phyloP scores from a whole-genome alignment of 2,888 invertebrate species.

The Sepiola atlantica region DNA sequence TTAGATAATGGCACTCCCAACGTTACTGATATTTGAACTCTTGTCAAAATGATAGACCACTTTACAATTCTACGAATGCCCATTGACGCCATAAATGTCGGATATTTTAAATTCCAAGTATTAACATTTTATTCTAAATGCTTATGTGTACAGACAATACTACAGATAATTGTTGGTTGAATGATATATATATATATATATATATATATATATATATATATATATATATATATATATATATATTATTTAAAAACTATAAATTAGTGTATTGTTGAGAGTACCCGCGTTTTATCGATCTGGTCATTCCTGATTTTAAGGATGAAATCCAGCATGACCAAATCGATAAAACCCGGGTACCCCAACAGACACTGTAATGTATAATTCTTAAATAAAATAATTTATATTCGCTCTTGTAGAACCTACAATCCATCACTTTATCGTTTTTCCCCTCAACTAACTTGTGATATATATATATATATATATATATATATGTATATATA shows the following conservation, averaged over 20 bases:
- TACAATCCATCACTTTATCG: too few relatives aligned
- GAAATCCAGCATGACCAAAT: too few relatives aligned
- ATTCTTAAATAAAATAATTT: too few relatives aligned
- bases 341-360: too few relatives aligned
- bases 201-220: background rate
- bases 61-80: background rate
- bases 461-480: too few relatives aligned
- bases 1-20: background rate
- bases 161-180: too few relatives aligned
- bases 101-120: background rate
- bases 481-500: too few relatives aligned
- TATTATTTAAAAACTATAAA: background rate
- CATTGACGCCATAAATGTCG: background rate
- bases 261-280: background rate
- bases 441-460: too few relatives aligned
- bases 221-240: constrained; percentile 32
- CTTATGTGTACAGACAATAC: background rate
- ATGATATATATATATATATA: background rate
- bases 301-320: background rate
- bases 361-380: too few relatives aligned
- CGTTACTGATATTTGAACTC: background rate
- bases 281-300: background rate
- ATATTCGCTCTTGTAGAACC: too few relatives aligned
- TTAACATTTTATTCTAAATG: background rate
- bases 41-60: background rate